phyloP scores from a whole-genome alignment of 1,140 invertebrate species.

The Ctenoplectra terminalis region DNA sequence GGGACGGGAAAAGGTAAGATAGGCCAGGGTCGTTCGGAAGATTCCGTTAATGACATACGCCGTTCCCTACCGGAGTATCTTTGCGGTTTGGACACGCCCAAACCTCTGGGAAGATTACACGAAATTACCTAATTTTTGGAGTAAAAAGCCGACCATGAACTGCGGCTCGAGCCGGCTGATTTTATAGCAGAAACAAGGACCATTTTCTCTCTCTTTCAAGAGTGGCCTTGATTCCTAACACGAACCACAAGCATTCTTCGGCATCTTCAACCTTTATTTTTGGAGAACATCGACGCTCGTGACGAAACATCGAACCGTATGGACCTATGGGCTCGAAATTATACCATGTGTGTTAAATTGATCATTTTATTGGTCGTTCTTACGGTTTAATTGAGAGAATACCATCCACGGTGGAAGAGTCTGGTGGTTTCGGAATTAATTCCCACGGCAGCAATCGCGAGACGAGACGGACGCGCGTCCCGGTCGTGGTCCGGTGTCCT shows the following conservation, averaged over 20 bases:
- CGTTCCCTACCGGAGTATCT: slow-evolving; percentile 54
- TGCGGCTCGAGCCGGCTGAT: slow-evolving; percentile 51
- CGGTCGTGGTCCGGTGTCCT: slow-evolving; percentile 55
- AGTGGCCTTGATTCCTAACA: slow-evolving; percentile 41
- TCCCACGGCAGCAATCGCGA: slow-evolving; percentile 55
- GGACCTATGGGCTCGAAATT: background rate
- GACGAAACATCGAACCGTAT: background rate
- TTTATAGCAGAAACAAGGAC: slow-evolving; percentile 56
- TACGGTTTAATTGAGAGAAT: slow-evolving; percentile 24
- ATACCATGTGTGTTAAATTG: too few species aligned
- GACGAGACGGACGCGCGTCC: slow-evolving; percentile 38
- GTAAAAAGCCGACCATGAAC: slow-evolving; percentile 48
- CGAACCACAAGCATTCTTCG: slow-evolving; percentile 27
- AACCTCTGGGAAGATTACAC: slow-evolving; percentile 61
- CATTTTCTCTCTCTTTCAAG: slow-evolving; percentile 43
- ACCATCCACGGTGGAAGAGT: background rate
- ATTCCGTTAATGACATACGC: slow-evolving; percentile 65
- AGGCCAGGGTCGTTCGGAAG: slow-evolving; percentile 48
- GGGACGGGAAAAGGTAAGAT: slow-evolving; percentile 14
- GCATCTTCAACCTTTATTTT: background rate
- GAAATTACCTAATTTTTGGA: slow-evolving; percentile 64
- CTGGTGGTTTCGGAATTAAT: slow-evolving; percentile 51
- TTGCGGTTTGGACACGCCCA: slow-evolving; percentile 62
- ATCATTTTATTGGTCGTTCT: background rate
- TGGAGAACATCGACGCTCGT: background rate